Evolutionary conservation across 2,113 vertebrate species (phyloP), one percentile per base, ranked within the genome.

Genomic region (Caretta caretta): DNA sequence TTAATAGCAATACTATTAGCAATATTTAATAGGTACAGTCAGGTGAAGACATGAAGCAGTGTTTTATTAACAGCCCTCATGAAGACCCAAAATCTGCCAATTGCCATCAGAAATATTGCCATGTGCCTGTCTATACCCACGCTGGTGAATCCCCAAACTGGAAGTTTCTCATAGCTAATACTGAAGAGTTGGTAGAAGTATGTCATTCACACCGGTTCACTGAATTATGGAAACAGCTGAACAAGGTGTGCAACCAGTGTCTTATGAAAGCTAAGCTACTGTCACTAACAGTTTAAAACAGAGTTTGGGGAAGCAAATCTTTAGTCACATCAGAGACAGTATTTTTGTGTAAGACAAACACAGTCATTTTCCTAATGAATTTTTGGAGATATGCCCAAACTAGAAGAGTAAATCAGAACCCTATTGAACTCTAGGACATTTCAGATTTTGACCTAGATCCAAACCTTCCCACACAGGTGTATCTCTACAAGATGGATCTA

Each of bases 211-310:
- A 29, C 2, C 4, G 35, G 20, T 84, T 94, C 86, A 86, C 1
- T 69, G 35, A 69, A 19, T 69, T n/a, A n/a, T 9, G 8, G 46
- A 93, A 81, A 92, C 31, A 72, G 89, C 49, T 53, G 59, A 86
- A 19, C 1, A 69, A 80, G 48, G 13, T 8, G 65, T 89, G 29
- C 78, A 69, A 90, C 83, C 76, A 51, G 8, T 86, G 59, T 89
- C 87, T 80, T 84, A 27, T 93, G 84, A 50, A 96, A 92, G 42
- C 31, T 80, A 78, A 93, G n/a, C 53, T 94, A 79, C 82, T 91
- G 83, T 86, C 83, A 81, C 57, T 54, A 69, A 51, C 22, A 93
- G 2, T 50, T 16, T 48, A 90, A 95, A 95, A 84, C n/a, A 84
- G 1, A 0, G 0, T 49, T 38, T 93, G 86, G 94, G 85, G 94